A percentile compares a stretch with the other conserved stretches of the same genome.
Conservation (phyloP, 2,113 vertebrate species). For the Callaeas wilsoni region DNA sequence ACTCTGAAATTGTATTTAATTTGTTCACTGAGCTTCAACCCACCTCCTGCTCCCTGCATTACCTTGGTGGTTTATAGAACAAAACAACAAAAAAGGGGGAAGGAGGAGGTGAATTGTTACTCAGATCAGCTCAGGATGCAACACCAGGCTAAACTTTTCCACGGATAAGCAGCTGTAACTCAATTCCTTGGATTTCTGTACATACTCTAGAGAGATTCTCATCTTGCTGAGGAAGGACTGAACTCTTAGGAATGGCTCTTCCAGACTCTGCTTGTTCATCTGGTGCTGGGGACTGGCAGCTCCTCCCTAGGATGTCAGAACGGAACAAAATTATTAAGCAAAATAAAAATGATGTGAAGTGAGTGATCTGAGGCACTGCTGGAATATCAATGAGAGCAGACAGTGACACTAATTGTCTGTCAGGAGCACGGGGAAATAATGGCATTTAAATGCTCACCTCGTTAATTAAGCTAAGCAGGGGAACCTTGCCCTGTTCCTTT, state of each 20-base stretch:
- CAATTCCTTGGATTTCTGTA: background rate
- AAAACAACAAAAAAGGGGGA: background rate
- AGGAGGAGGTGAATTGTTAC: background rate
- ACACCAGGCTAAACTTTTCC: background rate
- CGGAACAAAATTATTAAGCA: background rate
- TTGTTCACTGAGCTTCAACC: background rate
- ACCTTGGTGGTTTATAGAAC: background rate
- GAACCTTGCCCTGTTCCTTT: background rate
- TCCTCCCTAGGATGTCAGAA: conserved; percentile 52
- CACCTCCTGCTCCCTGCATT: background rate
- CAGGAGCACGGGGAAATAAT: background rate
- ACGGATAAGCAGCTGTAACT: background rate
- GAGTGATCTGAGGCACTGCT: background rate
- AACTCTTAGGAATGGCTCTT: background rate
- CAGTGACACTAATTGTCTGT: background rate
- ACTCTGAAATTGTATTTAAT: background rate
- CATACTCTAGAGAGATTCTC: conserved; percentile 46
- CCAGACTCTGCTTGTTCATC: conserved; percentile 3
- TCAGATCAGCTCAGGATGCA: background rate
- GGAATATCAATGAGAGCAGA: background rate
- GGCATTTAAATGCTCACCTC: background rate
- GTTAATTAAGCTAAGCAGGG: background rate
- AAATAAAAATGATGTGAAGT: background rate
- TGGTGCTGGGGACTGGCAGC: background rate
- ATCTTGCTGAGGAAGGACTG: background rate